Evolutionary conservation across 92 coral and sea anemone species (phyloP), one percentile per base, ranked within the genome.

Genomic region (Paragorgia papillata): DNA sequence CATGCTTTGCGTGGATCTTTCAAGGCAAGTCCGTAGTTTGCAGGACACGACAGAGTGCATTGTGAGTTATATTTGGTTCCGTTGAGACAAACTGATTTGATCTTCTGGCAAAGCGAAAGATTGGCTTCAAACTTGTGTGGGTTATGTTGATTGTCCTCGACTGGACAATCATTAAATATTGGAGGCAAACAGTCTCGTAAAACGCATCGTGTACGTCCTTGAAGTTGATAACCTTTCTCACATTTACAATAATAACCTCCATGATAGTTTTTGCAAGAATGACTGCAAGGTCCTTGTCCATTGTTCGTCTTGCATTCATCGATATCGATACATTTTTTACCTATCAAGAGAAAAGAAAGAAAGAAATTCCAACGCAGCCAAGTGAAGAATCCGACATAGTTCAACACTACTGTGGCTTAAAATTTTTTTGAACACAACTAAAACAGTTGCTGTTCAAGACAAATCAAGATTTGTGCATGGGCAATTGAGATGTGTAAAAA

Each of bases 241-340:
- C 97, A 93, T 12, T 73, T 57, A 49, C 97, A 93, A 7, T 26
- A 1, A 56, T 74, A 93, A 4, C 83, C 83, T 21, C 96, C 96
- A 35, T 5, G 57, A 31, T 80, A 39, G 87, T 93, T 93, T 14
- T 19, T 20, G 69, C 97, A 93, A 18, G 69, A 62, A 39, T 93
- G 93, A 71, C 80, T 85, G 59, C 97, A 93, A 4, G 90, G 89
- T 21, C 97, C 97, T n/a, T 54, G 65, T 22, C 89, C 89, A 21
- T 76, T 83, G 25, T 71, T 71, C 29, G 83, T 29, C 22, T 54
- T 30, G 60, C 97, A 93, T 69, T 93, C 97, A 57, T 93, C 69
- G 0, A 19, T 79, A 44, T 93, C 97, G 26, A 57, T 18, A 76
- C 97, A 93, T 9, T 43, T 86, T 30, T 66, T 76, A 32, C 88